Evolutionary conservation across 2,113 vertebrate species (phyloP), one percentile per base, ranked within the genome.

Genomic region (Cranoglanis bouderius): DNA sequence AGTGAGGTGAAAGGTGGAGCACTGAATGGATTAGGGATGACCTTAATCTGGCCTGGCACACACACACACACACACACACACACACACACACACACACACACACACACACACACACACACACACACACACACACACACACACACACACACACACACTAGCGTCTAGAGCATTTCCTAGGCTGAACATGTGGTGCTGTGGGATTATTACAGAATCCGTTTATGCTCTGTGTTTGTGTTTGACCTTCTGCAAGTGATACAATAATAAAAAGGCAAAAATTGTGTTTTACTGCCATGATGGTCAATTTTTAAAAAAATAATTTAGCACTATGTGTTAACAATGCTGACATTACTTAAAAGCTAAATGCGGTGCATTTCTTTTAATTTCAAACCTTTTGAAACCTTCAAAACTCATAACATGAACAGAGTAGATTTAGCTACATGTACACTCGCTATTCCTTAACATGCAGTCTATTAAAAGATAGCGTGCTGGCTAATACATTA

Each of bases 21-120:
- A 49, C 74, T 87, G 80, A 61, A 82, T 86, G 82, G 75, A 90
- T 90, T 90, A 90, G 63, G 29, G 53, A 77, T 84, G 85, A 65
- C 74, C 85, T 87, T 90, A 90, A 90, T 91, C 89, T 85, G 32
- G 18, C 80, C 82, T 46, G 38, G 40, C 19, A 88, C 13, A 78
- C 43, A 65, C 65, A 80, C 72, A 59, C 82, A 70, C 77, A 88
- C 77, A 77, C 82, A 53, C 46, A 85, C 32, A 57, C 84, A 91
- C 87, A 88, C 84, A 91, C 88, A 89, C 83, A 90, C 88, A 86
- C 81, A 88, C 78, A 88, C 49, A 83, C 74, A 70, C 46, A 57
- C 67, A 61, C 19, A 88, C 13, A 78, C 43, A 65, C 65, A 61
- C 19, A 88, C 13, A 78, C 43, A 65, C 65, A 80, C 72, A 59